These are phyloP conservation scores for Amphipoea lucens DNA, from an alignment of 2,888 invertebrate species.

Conservation along the genomic window DNA sequence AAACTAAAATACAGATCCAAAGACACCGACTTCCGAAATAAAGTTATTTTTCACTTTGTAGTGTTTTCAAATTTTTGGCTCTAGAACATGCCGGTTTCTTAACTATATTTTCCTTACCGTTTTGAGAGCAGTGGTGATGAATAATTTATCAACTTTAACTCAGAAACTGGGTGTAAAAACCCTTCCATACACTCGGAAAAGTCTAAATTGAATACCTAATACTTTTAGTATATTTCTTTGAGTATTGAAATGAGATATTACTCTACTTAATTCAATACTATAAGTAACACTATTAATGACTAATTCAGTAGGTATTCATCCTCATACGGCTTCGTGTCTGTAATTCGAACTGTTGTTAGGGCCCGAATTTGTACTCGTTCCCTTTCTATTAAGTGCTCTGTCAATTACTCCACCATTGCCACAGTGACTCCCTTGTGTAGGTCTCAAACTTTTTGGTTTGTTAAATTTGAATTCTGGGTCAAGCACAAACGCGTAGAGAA, in stretches of 20 bases:
- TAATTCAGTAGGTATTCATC: conserved; percentile 35
- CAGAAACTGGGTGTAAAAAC: too few relatives aligned
- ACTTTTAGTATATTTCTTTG: background rate
- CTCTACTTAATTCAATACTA: background rate
- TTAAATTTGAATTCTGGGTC: background rate
- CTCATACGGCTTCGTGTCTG: conserved; percentile 33
- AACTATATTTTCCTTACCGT: too few relatives aligned
- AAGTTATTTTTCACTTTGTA: too few relatives aligned
- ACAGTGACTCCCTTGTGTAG: background rate
- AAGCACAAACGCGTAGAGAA: background rate
- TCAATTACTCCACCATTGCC: background rate
- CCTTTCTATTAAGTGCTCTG: background rate
- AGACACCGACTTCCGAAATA: too few relatives aligned
- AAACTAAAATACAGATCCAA: too few relatives aligned
- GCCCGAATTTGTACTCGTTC: conserved; percentile 12
- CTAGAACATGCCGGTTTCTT: too few relatives aligned
- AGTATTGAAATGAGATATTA: background rate
- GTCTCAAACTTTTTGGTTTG: background rate
- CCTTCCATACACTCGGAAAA: background rate
- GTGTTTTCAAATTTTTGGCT: too few relatives aligned
- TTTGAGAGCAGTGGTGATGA: too few relatives aligned
- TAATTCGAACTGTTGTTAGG: conserved; percentile 26
- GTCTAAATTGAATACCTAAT: background rate
- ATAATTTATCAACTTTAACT: background rate
- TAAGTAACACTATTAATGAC: conserved; percentile 12